Base-by-base conservation (phyloP, 2,888 invertebrate genomes). In the Drosophila infuscata region DNA sequence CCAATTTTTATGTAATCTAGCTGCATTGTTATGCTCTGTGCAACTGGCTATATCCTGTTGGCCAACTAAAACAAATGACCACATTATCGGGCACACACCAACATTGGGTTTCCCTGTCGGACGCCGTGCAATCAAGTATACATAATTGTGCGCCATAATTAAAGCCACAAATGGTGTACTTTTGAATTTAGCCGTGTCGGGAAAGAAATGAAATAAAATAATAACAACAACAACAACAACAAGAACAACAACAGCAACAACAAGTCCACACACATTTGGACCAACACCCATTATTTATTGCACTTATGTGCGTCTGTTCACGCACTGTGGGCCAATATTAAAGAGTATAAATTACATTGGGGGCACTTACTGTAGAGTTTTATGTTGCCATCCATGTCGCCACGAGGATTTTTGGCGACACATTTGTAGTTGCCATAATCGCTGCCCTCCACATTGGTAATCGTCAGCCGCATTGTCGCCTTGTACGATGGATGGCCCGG, bases 361-460 rank as follows among this genome's bases (percentile, higher is more conserved):
- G 52, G 54, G 76, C 79, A 95, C 97, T 96, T 94, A 98, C 98
- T 96, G 93, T 98, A 97, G 78, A 98, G 94, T 84, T 97, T 95
- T 92, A 98, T 98, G 76, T 96, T 96, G 80, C 98, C 98, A 93
- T 97, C 97, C 56, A 97, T 98, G 93, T 97, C 97, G 76, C 98
- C 97, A 79, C 98, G 95, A 67, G 97, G 97, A 94, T 98, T 98
- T 94, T 98, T 98, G 73, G 98, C 95, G 93, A 94, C 95, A 88
- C 97, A 97, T 94, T 97, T 97, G 94, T 97, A 97, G 76, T 96
- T 97, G 52, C 97, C 98, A 92, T 97, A 97, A 94, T 98, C 98
- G 91, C 95, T 95, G 88, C 95, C 95, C 91, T 96, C 95, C 69
- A 98, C 96, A 93, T 96, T 95, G 91, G 95, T 94, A 90, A 98